Evolutionary conservation across 2,113 vertebrate species (phyloP).

Genomic region (Dicrurus megarhynchus): DNA sequence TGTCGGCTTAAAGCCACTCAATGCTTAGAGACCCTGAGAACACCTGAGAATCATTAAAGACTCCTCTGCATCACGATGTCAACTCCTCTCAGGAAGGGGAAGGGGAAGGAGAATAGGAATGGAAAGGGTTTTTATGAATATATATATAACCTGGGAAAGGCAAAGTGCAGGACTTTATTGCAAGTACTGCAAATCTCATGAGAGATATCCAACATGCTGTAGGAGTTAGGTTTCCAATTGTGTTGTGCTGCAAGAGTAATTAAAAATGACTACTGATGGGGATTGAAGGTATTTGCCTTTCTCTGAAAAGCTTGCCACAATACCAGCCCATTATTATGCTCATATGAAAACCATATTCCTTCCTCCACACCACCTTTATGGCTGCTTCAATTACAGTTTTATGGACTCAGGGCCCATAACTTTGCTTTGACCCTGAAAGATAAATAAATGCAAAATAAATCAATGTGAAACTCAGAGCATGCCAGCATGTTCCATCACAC

Average conservation of each 20-base stretch:
- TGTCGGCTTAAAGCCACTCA: background rate
- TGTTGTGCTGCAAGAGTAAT: background rate
- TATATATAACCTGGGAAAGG: background rate
- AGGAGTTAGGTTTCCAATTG: background rate
- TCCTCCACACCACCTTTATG: background rate
- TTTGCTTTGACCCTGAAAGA: slow-evolving; percentile 16
- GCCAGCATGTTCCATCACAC: background rate
- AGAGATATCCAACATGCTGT: background rate
- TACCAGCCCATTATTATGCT: background rate
- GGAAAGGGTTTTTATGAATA: background rate
- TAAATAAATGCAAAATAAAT: slow-evolving; percentile 15
- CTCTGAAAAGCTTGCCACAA: background rate
- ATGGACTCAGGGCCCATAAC: background rate
- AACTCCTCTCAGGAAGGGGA: background rate
- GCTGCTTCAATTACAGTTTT: background rate
- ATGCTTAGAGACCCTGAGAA: background rate
- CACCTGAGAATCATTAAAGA: background rate
- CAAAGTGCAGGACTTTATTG: background rate
- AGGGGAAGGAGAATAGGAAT: background rate
- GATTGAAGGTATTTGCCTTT: background rate
- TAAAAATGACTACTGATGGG: background rate
- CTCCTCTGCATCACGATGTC: background rate
- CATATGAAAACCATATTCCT: background rate
- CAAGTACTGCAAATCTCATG: background rate
- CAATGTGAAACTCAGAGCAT: background rate